Base-by-base conservation (phyloP, 2,888 invertebrate genomes). In the Agrochola lota region DNA sequence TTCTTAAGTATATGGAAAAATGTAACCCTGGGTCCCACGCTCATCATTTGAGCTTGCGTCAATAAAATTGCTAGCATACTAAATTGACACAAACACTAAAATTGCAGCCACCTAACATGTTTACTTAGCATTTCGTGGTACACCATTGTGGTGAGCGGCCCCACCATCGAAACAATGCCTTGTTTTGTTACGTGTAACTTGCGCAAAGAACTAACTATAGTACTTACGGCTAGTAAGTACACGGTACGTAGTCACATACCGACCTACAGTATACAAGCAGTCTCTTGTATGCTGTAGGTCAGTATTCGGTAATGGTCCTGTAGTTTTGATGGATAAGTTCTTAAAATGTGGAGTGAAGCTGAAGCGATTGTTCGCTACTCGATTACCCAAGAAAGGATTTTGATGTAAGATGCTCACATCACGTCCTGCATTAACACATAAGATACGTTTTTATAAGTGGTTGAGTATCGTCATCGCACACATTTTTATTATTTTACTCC, bases 111-210 rank as follows among this genome's bases (percentile, higher is more conserved):
- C 35, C 71, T 76, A 84, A 71, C 66, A 20, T 78, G 82, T 81
- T 84, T 85, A 78, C 70, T 60, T 70, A 68, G n/a, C 70, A 71
- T 72, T 84, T 82, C 82, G 75, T 68, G 66, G 84, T 73, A 84
- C 64, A 49, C 78, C 64, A 85, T 84, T 85, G 85, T 84, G 40
- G 68, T 23, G 30, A 30, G 20, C 35, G 35, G 30, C 46, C 66
- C 46, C 63, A 40, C 55, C 59, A 66, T 75, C 46, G 71, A 57
- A 83, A 83, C 85, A 83, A 83, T 83, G 68, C 68, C 57, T 62
- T 77, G 81, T 84, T 81, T 77, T 52, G 71, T 77, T 74, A 80
- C 74, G 40, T 80, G 77, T 63, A 71, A 68, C 62, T 74, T 62
- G 68, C 73, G 49, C 46, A 43, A 70, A 66, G 57, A 70, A 71